These are phyloP conservation scores for Anastrepha ludens DNA, from an alignment of 1,140 invertebrate genomes.

Conservation along the genomic window DNA sequence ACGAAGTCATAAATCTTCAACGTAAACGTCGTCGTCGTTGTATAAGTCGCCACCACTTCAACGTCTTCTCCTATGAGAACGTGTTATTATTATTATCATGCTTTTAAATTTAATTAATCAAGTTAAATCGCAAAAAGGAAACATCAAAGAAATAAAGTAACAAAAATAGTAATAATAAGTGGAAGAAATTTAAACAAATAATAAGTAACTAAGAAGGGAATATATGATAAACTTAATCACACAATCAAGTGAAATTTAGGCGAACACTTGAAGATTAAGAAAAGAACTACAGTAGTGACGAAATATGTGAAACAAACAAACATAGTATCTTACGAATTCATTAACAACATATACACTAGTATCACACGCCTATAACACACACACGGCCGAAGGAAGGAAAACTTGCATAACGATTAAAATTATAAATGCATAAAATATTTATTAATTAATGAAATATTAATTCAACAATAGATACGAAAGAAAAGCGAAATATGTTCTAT, in stretches of 20 bases:
- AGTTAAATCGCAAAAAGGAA: conserved; percentile 54
- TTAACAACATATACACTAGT: conserved; percentile 41
- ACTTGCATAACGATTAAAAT: conserved; percentile 40
- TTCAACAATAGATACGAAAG: conserved; percentile 29
- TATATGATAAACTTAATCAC: not conserved
- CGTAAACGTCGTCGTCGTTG: conserved; percentile 50
- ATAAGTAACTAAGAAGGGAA: conserved; percentile 10
- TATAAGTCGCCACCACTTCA: conserved; percentile 52
- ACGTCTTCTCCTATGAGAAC: conserved; percentile 53
- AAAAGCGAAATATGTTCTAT: conserved; percentile 33
- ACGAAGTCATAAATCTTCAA: conserved; percentile 37
- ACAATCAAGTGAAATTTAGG: not conserved
- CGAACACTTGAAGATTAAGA: not conserved
- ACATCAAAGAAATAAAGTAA: conserved; percentile 56
- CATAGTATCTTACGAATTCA: conserved; percentile 34
- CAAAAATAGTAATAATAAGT: conserved; percentile 53
- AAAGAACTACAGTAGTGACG: conserved; percentile 43
- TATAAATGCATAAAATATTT: conserved; percentile 46
- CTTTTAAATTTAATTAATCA: conserved; percentile 56
- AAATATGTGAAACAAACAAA: conserved; percentile 24
- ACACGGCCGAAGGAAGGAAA: conserved; percentile 47
- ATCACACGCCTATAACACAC: conserved; percentile 42
- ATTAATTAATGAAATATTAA: conserved; percentile 52
- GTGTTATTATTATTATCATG: conserved; percentile 56
- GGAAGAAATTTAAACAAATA: conserved; percentile 41